phyloP scores from a whole-genome alignment of 2,888 invertebrate species.

The Zonitis immaculata region DNA sequence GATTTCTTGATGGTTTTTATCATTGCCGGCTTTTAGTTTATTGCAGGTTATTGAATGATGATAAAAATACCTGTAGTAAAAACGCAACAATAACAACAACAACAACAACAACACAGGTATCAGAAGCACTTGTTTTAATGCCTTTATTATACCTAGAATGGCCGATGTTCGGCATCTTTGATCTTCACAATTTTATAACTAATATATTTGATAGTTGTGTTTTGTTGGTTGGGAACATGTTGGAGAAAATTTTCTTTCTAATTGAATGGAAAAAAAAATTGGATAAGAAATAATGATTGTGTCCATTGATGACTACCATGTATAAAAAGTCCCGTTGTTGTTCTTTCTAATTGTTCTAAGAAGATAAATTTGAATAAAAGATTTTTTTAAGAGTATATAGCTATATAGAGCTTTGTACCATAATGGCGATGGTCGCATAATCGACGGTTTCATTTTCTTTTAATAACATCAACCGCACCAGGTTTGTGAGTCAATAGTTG shows the following conservation, averaged over 20 bases:
- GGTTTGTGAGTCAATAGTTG: conserved; percentile 5
- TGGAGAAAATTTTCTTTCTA: not conserved
- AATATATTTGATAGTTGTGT: conserved; percentile 10
- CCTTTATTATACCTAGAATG: conserved; percentile 39
- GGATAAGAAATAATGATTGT: not conserved
- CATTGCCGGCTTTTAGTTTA: not conserved
- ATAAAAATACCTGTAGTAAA: conserved; percentile 8
- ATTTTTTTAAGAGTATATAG: too few relatives aligned
- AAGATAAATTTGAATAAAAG: too few relatives aligned
- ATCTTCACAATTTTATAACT: conserved; percentile 18
- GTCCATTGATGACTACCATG: not conserved
- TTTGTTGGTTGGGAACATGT: not conserved
- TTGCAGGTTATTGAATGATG: not conserved
- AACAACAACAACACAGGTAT: conserved; percentile 30
- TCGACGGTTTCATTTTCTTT: not conserved
- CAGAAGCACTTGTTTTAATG: conserved; percentile 47
- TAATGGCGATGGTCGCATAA: not conserved
- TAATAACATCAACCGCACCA: not conserved
- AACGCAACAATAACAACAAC: conserved; percentile 12
- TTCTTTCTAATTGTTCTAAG: not conserved
- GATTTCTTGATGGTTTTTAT: not conserved
- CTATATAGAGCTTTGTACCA: too few relatives aligned
- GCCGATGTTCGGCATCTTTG: conserved; percentile 17
- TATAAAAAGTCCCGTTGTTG: not conserved
- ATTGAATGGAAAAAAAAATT: not conserved